phyloP scores from a whole-genome alignment of 2,888 invertebrate species.

The Azorinus chamasolen region DNA sequence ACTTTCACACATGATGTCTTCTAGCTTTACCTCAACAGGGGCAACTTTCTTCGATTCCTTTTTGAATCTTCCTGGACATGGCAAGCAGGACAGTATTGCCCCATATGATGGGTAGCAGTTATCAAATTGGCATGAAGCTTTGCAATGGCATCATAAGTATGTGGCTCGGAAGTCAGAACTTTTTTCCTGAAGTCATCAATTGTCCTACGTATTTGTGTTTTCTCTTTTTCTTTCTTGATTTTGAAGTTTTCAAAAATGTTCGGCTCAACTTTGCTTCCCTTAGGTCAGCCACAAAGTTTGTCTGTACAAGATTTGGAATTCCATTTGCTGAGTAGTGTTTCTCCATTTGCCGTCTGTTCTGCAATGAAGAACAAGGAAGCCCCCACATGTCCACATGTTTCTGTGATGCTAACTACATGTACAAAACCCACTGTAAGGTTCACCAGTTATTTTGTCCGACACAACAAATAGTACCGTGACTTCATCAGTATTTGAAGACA shows the following conservation, averaged over 20 bases:
- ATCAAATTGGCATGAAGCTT: constrained; percentile 14
- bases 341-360: constrained; percentile 33
- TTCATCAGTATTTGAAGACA: constrained; percentile 28
- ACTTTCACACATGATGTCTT: background rate
- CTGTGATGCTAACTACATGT: constrained; percentile 29
- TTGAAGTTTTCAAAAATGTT: constrained; percentile 11
- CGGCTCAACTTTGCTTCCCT: constrained; percentile 19
- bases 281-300: constrained; percentile 33
- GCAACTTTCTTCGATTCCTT: background rate
- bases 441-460: constrained; percentile 24
- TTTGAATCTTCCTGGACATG: constrained; percentile 13
- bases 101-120: constrained; percentile 27
- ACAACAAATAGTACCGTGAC: constrained; percentile 27
- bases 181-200: constrained; percentile 18
- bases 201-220: constrained; percentile 23
- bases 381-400: constrained; percentile 39
- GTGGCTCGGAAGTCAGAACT: constrained; percentile 1
- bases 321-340: background rate
- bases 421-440: constrained; percentile 38
- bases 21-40: background rate
- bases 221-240: constrained; percentile 10
- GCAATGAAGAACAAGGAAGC: constrained; percentile 28
- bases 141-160: constrained; percentile 19
- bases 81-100: constrained; percentile 24
- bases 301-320: constrained; percentile 7